These are phyloP conservation scores for Drosophila saltans DNA, from an alignment of 1,140 invertebrate species.

Conservation along the genomic window DNA sequence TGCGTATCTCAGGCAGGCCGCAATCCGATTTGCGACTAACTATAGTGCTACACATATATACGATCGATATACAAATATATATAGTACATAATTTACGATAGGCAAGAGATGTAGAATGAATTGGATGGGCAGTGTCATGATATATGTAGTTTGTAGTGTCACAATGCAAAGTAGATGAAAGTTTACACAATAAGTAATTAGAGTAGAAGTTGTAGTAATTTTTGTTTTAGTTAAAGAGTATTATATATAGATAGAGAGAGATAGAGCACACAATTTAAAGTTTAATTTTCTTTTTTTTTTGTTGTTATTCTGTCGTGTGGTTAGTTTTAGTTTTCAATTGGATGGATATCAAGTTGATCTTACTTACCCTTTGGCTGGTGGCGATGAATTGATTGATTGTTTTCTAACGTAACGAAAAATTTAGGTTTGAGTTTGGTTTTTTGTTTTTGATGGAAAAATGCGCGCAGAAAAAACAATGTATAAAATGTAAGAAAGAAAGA, in stretches of 20 bases:
- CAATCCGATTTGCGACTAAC: slow-evolving; percentile 87
- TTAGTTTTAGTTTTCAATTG: slow-evolving; percentile 36
- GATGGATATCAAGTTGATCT: slow-evolving; percentile 40
- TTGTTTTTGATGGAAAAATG: slow-evolving; percentile 70
- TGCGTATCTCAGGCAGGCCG: slow-evolving; percentile 89
- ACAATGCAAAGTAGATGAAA: slow-evolving; percentile 45
- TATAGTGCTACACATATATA: slow-evolving; percentile 57
- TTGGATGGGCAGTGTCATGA: no score
- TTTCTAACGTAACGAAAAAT: slow-evolving; percentile 75
- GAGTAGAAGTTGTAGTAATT: slow-evolving; percentile 24
- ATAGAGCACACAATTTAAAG: slow-evolving; percentile 11
- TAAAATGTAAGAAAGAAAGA: slow-evolving; percentile 73
- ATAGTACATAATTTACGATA: slow-evolving; percentile 31
- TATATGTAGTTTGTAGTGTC: slow-evolving; percentile 28
- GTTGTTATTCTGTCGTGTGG: background rate
- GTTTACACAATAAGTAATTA: slow-evolving; percentile 34
- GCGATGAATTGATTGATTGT: slow-evolving; percentile 80
- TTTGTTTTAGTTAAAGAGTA: slow-evolving; percentile 1
- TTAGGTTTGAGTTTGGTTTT: slow-evolving; percentile 3
- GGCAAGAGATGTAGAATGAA: background rate
- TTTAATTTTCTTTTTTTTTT: background rate
- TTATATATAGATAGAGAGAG: slow-evolving; percentile 20
- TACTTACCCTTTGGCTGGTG: slow-evolving; percentile 73
- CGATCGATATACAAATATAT: slow-evolving; percentile 23
- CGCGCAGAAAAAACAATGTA: slow-evolving; percentile 61